Evolutionary conservation across 2,113 vertebrate species (phyloP), one percentile per base, ranked within the genome.

Genomic region (Pandion haliaetus): DNA sequence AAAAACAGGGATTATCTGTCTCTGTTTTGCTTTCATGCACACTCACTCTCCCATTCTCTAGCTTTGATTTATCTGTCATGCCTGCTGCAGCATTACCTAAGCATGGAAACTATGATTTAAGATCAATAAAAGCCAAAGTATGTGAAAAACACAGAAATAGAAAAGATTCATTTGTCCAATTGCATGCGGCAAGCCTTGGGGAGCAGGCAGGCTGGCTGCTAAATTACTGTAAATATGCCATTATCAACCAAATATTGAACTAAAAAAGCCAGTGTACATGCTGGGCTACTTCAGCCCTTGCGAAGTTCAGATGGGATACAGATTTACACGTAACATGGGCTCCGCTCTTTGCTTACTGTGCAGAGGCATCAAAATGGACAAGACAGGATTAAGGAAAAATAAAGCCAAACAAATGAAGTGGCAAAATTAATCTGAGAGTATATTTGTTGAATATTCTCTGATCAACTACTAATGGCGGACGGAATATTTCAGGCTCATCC

Each of bases 1-100:
- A 50, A 91, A 96, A 95, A 85, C 86, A 95, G 86, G 74, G 94
- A 96, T 95, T 94, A 95, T 96, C 93, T 95, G 93, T 95, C 94
- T 86, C 95, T 92, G 77, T 82, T 88, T 71, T 0, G 1, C 73
- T 93, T 93, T 84, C 91, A 82, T 0, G 10, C 61, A 82, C 15
- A 31, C 89, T 94, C 9, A 14, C 69, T 93, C 78, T 91, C 81
- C 84, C 2, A 3, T n/a, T 72, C 66, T 45, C 84, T 74, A 94
- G 93, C 84, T 96, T 85, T 95, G 86, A 95, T 91, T 97, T 93
- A 91, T 95, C 84, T 93, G 74, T 93, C 74, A 65, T 88, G 89
- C 87, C 78, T 12, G 32, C 59, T 94, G 89, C 91, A 93, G 84
- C 74, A 82, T 85, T 95, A 96, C 84, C 91, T 93, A 94, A 91